Base-by-base conservation (phyloP, 1,140 invertebrate genomes). In the Galendromus occidentalis region DNA sequence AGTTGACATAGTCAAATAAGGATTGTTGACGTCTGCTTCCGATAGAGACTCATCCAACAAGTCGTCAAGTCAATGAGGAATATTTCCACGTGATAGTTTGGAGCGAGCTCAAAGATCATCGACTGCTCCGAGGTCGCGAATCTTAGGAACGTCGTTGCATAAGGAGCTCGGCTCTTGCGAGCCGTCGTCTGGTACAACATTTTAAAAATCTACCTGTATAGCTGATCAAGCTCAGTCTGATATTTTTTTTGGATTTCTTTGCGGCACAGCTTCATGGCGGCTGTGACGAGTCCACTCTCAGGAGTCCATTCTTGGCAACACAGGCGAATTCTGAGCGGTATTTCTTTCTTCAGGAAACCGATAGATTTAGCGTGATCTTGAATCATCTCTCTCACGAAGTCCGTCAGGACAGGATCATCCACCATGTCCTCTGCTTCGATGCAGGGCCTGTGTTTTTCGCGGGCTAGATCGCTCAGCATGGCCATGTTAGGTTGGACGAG, bases 401-500 rank as follows among this genome's bases (percentile, higher is more conserved):
- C 12, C 2, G 33, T 33, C 17, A 59, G 17, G 4, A 33, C 51
- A 1, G 51, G 51, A 25, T 59, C 51, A 17, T 22, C 14, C 5
- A 20, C 18, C 45, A 47, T 47, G 4, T 47, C 28, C 45, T 47
- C 45, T 4, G 45, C 28, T 6, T 47, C 18, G 18, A 7, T 14
- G 28, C 45, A 47, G 18, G 28, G 5, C 14, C 28, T 28, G 18
- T 22, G 18, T 5, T 47, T 47, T 2, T 25, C 22, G 20, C 51
- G 2, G 2, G 51, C 51, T 4, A 59, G 51, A 17, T 17, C 22
- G 2, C 14, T 22, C 22, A 59, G 9, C 25, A 29, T 59, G 1
- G 17, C 25, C 33, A 29, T 33, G 33, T 59, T 59, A 18, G 33
- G 25, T 4, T 59, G 51, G 2, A 96, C 80, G n/a, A 97, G 79